Evolutionary conservation across 2,113 vertebrate species (phyloP).

Genomic region (Oncorhynchus clarkii): DNA sequence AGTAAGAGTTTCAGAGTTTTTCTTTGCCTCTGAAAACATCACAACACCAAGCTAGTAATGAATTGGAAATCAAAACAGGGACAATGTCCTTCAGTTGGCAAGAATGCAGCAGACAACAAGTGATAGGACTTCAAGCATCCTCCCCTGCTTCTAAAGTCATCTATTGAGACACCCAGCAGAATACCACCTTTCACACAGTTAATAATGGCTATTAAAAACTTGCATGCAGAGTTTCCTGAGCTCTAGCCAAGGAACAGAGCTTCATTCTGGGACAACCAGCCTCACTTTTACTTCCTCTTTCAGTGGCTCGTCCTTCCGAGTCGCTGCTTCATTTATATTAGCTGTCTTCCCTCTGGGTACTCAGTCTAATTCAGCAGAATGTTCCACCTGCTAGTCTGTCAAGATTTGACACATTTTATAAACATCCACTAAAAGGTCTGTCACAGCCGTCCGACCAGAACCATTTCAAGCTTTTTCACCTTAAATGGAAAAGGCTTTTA

Average conservation of each 20-base stretch:
- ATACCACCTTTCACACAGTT: slow-evolving; percentile 26
- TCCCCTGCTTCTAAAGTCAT: slow-evolving; percentile 5
- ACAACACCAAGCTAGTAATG: neutral
- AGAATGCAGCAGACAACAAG: slow-evolving; percentile 10
- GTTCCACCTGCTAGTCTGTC: slow-evolving; percentile 37
- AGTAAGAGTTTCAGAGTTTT: neutral
- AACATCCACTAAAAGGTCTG: slow-evolving; percentile 48
- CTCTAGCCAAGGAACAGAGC: slow-evolving; percentile 17
- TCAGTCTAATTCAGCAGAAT: slow-evolving; percentile 33
- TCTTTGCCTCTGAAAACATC: slow-evolving; percentile 17
- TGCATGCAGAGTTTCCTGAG: slow-evolving; percentile 26
- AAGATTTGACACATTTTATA: slow-evolving; percentile 50
- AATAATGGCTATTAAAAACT: slow-evolving; percentile 31
- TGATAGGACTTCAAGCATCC: slow-evolving; percentile 11
- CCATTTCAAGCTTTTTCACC: slow-evolving; percentile 46
- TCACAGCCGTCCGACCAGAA: slow-evolving; percentile 25
- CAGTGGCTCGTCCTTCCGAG: neutral
- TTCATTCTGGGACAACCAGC: slow-evolving; percentile 4
- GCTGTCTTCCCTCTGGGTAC: slow-evolving; percentile 12
- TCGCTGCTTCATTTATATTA: slow-evolving; percentile 30
- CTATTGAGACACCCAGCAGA: slow-evolving; percentile 7
- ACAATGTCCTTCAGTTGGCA: neutral
- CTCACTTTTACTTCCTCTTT: neutral
- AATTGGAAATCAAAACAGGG: neutral
- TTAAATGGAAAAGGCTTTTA: slow-evolving; percentile 43